A percentile compares a stretch with the other conserved stretches of the same genome.
Evolutionary conservation across 1,140 invertebrate species (phyloP).

Genomic region (Lordiphosa stackelbergi): DNA sequence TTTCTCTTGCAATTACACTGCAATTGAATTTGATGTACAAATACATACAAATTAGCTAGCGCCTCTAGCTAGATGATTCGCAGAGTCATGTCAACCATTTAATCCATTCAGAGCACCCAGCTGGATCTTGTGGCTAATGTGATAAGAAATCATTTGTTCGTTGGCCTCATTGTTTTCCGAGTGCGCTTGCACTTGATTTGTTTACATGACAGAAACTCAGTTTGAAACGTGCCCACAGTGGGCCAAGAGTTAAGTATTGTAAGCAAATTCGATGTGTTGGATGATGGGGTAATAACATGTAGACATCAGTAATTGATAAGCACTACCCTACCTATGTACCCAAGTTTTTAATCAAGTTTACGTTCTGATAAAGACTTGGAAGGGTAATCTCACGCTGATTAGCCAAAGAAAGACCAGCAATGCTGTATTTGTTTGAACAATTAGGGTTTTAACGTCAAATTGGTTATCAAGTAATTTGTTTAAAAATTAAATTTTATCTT

Average conservation of each 20-base stretch:
- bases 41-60: slow-evolving; percentile 27
- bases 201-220: slow-evolving; percentile 21
- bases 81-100: slow-evolving; percentile 36
- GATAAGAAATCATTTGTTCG: slow-evolving; percentile 31
- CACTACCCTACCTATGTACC: neutral
- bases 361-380: neutral
- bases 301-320: slow-evolving; percentile 1
- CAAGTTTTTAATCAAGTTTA: neutral
- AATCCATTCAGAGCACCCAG: slow-evolving; percentile 15
- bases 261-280: neutral
- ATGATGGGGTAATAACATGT: neutral
- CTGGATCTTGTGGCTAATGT: slow-evolving; percentile 14
- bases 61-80: slow-evolving; percentile 34
- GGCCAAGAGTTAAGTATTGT: neutral
- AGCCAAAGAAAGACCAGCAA: too few relatives aligned
- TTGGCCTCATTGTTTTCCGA: slow-evolving; percentile 22
- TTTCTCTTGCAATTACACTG: slow-evolving; percentile 17
- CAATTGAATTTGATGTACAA: slow-evolving; percentile 40
- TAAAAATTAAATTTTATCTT: too few relatives aligned
- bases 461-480: too few relatives aligned
- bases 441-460: too few relatives aligned
- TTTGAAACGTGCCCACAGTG: slow-evolving; percentile 1
- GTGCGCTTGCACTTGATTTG: slow-evolving; percentile 37
- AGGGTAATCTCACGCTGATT: neutral
- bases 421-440: too few relatives aligned